Percentiles rank a stretch among this genome's conserved stretches.
Evolutionary conservation across 2,797 vertebrate species (phyloP).

Genomic region (Limnodromus scolopaceus): DNA sequence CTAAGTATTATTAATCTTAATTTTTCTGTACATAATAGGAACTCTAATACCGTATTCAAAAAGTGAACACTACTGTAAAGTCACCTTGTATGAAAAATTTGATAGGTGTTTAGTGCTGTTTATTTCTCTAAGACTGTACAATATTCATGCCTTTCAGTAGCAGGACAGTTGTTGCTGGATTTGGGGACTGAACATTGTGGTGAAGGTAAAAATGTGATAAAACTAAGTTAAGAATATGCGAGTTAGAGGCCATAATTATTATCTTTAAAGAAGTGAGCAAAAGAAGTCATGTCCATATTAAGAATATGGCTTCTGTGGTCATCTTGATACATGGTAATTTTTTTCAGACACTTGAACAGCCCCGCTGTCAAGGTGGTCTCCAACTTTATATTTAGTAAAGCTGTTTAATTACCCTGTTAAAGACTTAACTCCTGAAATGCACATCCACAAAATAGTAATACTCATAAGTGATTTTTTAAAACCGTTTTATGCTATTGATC

Average conservation of each 20-base stretch:
- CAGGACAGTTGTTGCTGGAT: not conserved
- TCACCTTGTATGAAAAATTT: not conserved
- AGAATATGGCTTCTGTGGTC: not conserved
- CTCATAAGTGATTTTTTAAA: not conserved
- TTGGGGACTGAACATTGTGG: not conserved
- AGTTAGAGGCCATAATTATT: not conserved
- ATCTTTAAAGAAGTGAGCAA: not conserved
- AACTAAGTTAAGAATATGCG: not conserved
- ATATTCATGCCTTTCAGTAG: not conserved
- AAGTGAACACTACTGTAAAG: not conserved
- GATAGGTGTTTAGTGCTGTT: not conserved
- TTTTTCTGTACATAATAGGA: not conserved
- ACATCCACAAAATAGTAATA: not conserved
- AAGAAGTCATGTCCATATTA: fast-evolving
- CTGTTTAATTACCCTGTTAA: not conserved
- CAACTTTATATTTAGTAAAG: not conserved
- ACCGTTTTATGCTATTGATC: not conserved
- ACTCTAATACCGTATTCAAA: not conserved
- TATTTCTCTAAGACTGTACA: not conserved
- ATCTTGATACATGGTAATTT: not conserved
- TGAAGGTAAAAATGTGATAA: not conserved
- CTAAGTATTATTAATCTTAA: not conserved
- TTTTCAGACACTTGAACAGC: not conserved
- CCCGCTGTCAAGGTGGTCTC: not conserved
- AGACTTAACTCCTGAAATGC: not conserved